Percentiles rank a stretch among this genome's conserved stretches.
Conservation (phyloP, 2,113 vertebrate species). For the Capreolus pygargus region DNA sequence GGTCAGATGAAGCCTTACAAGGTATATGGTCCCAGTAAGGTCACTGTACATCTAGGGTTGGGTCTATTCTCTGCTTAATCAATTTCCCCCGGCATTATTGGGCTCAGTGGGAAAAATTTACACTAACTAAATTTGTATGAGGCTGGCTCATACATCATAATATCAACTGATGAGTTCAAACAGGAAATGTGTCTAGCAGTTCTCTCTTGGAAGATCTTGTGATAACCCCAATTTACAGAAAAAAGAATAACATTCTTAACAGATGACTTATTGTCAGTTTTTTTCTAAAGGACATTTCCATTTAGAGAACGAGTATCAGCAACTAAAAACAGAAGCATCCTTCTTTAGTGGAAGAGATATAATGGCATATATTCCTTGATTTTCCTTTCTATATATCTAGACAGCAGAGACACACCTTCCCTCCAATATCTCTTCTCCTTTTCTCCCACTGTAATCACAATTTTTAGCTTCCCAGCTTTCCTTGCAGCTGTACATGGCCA, state of each 20-base stretch:
- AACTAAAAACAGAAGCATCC: background rate
- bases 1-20: background rate
- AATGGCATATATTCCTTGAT: background rate
- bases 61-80: background rate
- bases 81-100: background rate
- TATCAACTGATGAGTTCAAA: constrained; percentile 12
- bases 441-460: background rate
- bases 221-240: constrained; percentile 21
- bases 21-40: background rate
- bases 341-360: constrained; percentile 3
- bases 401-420: background rate
- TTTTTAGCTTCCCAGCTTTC: background rate
- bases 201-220: background rate
- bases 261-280: constrained; percentile 15
- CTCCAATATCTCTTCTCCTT: background rate
- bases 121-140: constrained; percentile 7
- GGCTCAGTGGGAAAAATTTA: background rate
- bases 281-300: constrained; percentile 25
- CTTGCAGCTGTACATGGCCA: background rate
- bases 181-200: background rate
- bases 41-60: background rate
- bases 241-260: constrained; percentile 8
- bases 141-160: background rate
- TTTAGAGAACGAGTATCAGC: background rate
- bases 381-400: background rate